Percentiles rank a stretch among this genome's conserved stretches.
Evolutionary conservation across 92 coral and sea anemone genomes (phyloP).

Genomic region (Actinostola sp.): DNA sequence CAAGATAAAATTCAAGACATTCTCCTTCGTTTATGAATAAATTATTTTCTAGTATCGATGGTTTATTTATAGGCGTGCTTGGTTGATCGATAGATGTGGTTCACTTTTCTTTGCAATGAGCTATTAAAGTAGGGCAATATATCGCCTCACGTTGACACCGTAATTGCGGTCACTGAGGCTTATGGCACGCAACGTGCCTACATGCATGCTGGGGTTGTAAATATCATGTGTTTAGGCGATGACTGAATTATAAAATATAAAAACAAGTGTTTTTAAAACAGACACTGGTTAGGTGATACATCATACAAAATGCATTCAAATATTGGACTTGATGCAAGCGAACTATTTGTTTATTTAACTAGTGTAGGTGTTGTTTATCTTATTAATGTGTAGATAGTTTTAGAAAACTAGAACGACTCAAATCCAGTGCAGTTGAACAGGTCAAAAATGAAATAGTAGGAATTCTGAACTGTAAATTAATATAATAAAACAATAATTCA

Average conservation of each 20-base stretch:
- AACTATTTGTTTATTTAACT: no score
- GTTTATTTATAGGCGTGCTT: slow-evolving; percentile 21
- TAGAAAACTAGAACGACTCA: no score
- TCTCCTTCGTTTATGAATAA: slow-evolving; percentile 19
- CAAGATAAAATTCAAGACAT: slow-evolving; percentile 14
- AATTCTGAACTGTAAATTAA: no score
- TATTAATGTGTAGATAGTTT: no score
- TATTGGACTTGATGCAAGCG: no score
- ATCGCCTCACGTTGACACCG: background rate
- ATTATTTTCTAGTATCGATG: slow-evolving; percentile 26
- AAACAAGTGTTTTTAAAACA: background rate
- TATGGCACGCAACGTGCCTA: slow-evolving; percentile 10
- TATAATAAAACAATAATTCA: no score
- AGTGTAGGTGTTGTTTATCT: no score
- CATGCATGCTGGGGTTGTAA: no score
- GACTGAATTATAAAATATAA: background rate
- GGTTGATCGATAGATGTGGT: background rate
- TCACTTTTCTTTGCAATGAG: slow-evolving; percentile 3
- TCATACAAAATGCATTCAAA: no score
- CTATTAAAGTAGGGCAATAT: background rate
- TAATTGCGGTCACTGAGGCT: slow-evolving; percentile 17
- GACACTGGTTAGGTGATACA: no score
- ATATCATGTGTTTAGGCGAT: background rate
- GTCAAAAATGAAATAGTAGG: no score
- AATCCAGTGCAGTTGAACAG: no score